Conservation (phyloP, 2,888 invertebrate genomes). For the Hydropsyche betteni region DNA sequence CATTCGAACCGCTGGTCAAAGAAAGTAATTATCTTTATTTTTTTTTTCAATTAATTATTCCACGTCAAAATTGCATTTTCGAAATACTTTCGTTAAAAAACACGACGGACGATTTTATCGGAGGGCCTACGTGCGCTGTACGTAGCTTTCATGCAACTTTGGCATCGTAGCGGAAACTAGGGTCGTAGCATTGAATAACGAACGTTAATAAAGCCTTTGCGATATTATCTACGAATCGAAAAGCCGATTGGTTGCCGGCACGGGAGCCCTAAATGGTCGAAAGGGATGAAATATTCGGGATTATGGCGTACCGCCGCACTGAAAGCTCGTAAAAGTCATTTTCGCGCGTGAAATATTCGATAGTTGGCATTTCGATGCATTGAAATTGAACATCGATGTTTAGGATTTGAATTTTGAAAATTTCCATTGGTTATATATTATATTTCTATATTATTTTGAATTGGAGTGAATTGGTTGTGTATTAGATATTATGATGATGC, state of each 20-base stretch:
- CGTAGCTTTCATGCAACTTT: conserved; percentile 34
- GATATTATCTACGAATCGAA: conserved; percentile 47
- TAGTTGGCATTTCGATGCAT: too few species aligned
- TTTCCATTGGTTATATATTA: too few species aligned
- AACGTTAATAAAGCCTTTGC: conserved; percentile 46
- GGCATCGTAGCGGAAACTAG: conserved; percentile 37
- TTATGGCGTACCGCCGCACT: neutral
- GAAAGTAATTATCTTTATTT: conserved; percentile 47
- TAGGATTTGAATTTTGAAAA: too few species aligned
- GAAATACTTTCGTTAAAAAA: neutral
- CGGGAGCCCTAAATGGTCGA: neutral
- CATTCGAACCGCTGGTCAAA: conserved; percentile 43
- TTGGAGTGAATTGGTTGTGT: too few species aligned
- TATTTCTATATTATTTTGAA: too few species aligned
- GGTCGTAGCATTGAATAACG: conserved; percentile 36
- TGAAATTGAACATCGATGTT: too few species aligned
- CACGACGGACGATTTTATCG: neutral
- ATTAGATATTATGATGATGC: too few species aligned
- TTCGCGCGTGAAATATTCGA: neutral
- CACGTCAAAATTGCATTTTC: conserved; percentile 8
- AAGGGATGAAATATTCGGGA: conserved; percentile 4
- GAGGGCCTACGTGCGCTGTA: too few species aligned
- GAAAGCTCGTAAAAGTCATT: conserved; percentile 6
- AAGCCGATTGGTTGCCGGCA: conserved; percentile 46
- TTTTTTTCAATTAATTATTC: conserved; percentile 8